Conservation (phyloP, 2,113 vertebrate genomes). For the Microcebus lehilahytsara region DNA sequence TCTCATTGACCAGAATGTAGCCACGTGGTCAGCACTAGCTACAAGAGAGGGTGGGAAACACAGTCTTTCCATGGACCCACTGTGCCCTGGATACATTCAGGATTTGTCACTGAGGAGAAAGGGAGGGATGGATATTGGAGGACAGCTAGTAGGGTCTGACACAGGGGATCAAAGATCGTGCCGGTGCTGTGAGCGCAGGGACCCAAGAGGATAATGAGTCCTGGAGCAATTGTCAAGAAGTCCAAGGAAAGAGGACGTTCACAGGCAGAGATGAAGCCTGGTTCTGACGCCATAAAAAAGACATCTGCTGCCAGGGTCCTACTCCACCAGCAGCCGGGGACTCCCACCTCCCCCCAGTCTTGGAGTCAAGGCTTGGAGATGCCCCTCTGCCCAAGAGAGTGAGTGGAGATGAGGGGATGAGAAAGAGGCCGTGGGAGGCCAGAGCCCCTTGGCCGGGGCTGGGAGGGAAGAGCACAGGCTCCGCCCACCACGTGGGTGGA, state of each 20-base stretch:
- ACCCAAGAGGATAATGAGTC: not conserved
- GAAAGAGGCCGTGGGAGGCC: not conserved
- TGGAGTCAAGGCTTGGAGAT: not conserved
- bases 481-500: not conserved
- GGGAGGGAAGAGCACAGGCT: not conserved
- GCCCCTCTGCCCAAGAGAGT: not conserved
- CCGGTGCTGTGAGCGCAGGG: not conserved
- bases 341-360: not conserved
- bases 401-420: not conserved
- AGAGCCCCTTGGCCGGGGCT: not conserved
- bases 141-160: not conserved
- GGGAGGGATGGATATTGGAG: not conserved
- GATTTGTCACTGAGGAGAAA: not conserved
- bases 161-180: not conserved
- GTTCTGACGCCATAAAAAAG: not conserved
- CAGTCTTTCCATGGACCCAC: not conserved
- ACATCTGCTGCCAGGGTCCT: not conserved
- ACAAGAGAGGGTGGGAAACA: not conserved
- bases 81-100: not conserved
- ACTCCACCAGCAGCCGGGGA: not conserved
- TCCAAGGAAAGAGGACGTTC: not conserved
- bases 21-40: not conserved
- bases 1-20: not conserved
- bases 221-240: not conserved
- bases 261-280: not conserved